A percentile compares a stretch with the other conserved stretches of the same genome.
These are phyloP conservation scores for Caprella mutica DNA, from an alignment of 2,888 invertebrate species.

Conservation along the genomic window DNA sequence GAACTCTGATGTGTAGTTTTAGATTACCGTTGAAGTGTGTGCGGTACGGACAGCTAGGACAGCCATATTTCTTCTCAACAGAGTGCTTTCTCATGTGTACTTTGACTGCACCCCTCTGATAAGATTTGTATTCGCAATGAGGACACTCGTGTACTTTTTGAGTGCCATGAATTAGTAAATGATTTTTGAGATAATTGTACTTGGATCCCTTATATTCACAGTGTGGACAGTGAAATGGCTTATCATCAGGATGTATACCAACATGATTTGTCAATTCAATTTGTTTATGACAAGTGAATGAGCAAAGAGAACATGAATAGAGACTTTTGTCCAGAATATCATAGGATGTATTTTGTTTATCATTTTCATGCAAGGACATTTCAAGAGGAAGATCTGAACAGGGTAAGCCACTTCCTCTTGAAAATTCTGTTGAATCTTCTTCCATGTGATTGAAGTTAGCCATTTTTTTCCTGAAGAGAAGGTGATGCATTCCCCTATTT, in stretches of 20 bases:
- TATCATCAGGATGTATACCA: constrained; percentile 2
- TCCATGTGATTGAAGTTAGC: no score
- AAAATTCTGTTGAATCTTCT: no score
- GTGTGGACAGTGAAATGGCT: constrained; percentile 3
- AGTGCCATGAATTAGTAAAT: neutral
- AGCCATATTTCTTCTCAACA: neutral
- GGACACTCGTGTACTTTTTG: neutral
- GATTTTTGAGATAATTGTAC: constrained; percentile 5
- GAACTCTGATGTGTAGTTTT: constrained; percentile 2
- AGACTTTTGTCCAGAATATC: no score
- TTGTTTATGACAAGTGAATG: constrained; percentile 8
- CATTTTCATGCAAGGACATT: neutral
- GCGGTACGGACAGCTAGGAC: constrained; percentile 6
- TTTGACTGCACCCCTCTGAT: constrained; percentile 5
- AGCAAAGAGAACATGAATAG: constrained; percentile 1
- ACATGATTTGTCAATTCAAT: constrained; percentile 4
- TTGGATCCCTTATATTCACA: constrained; percentile 8
- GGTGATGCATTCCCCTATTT: no score
- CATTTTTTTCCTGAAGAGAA: no score
- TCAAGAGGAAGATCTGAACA: constrained; percentile 1
- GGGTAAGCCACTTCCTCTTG: no score
- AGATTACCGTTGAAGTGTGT: constrained; percentile 8
- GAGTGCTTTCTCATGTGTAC: constrained; percentile 5
- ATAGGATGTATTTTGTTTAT: no score
- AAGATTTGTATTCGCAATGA: constrained; percentile 6